Evolutionary conservation across 2,888 invertebrate genomes (phyloP), one percentile per base, ranked within the genome.

Genomic region (Pollenia griseotomentosa): DNA sequence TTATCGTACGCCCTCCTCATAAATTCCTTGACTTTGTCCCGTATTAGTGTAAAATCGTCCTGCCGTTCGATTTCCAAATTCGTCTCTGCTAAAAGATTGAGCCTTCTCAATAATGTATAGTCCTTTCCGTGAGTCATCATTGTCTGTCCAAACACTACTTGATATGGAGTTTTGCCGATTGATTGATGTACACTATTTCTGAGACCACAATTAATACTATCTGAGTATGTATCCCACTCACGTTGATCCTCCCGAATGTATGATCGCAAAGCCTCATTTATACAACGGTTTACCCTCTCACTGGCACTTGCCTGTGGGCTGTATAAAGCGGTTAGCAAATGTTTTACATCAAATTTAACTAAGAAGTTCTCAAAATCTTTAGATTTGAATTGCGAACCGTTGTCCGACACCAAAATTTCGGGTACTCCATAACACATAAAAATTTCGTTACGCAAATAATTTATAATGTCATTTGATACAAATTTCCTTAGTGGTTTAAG

Each of bases 391-490:
- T 86, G 86, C 14, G 46, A 19, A 10, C 83, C 80, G 40, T 86
- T 86, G 11, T 86, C 83, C n/a, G 33, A 33, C 33, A 33, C 33
- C 33, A 33, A 33, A 33, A 6, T 33, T 33, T 33, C 33, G 33
- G 33, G 63, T 4, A 83, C 71, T 33, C 83, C 83, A 65, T 63
- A 83, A 48, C 80, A 65, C 42, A 48, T 46, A 65, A 88, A 85
- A 65, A 87, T 70, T 11, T 82, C 66, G n/a, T 79, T 59, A 40
- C 59, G 40, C 4, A 87, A 33, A 75, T 68, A 88, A 33, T 83
- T 68, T 48, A 48, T 65, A 12, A 85, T 83, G 4, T 70, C 51
- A 10, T 46, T 53, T 10, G 80, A 33, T 11, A 68, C 63, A 40
- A 68, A 79, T 68, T 83, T 85, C 6, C 33, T 6, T 1, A 33